These are phyloP conservation scores for Synanthedon vespiformis DNA, from an alignment of 2,888 invertebrate genomes.

Conservation along the genomic window DNA sequence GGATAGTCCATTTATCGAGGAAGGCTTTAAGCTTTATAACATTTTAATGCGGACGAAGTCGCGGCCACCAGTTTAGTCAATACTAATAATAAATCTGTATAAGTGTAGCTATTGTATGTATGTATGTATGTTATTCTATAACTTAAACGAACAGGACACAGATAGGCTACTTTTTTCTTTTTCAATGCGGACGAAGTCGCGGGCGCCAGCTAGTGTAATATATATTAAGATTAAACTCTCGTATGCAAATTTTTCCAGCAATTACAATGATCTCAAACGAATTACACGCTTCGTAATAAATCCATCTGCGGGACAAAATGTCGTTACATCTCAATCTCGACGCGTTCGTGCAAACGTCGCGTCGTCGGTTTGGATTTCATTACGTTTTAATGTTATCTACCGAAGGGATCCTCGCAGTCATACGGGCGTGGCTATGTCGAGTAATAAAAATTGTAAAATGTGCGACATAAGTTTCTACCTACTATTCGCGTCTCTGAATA, in stretches of 20 bases:
- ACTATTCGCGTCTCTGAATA: not conserved
- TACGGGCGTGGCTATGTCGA: constrained; percentile 1
- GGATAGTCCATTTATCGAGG: too few species aligned
- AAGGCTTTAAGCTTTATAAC: too few species aligned
- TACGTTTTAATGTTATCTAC: constrained; percentile 22
- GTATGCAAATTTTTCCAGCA: not conserved
- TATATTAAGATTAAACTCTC: too few species aligned
- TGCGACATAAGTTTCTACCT: not conserved
- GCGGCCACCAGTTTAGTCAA: too few species aligned
- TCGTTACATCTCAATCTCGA: constrained; percentile 24
- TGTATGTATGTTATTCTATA: too few species aligned
- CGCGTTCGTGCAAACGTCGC: constrained; percentile 14
- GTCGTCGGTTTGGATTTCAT: constrained; percentile 14
- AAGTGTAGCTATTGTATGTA: too few species aligned
- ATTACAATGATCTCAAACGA: constrained; percentile 4
- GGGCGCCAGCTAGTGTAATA: too few species aligned
- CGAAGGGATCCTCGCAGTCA: constrained; percentile 4
- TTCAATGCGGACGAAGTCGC: too few species aligned
- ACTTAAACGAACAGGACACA: too few species aligned
- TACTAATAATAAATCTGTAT: too few species aligned
- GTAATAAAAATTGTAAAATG: not conserved
- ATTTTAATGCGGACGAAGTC: too few species aligned
- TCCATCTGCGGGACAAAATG: constrained; percentile 23
- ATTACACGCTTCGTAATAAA: constrained; percentile 9
- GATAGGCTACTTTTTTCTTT: too few species aligned